Percentiles rank a stretch among this genome's conserved stretches.
Conservation (phyloP, 2,888 invertebrate species). For the Drosophila percnosoma region DNA sequence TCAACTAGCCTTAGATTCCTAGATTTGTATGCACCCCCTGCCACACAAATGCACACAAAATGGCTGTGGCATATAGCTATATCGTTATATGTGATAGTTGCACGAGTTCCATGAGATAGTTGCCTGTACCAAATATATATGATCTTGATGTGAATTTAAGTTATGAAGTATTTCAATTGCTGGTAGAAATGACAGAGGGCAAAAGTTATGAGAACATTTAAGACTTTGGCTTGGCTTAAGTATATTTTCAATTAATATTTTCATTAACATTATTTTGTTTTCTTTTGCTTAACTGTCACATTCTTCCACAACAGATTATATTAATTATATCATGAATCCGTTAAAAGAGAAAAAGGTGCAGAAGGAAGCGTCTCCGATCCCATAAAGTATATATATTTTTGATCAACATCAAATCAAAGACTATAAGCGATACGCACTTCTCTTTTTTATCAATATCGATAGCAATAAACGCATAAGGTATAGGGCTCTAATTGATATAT, state of each 20-base stretch:
- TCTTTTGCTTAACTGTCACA: not conserved
- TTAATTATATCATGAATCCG: not conserved
- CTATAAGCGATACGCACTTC: not conserved
- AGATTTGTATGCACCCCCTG: constrained; percentile 44
- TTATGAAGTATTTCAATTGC: not conserved
- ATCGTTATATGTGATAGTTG: not conserved
- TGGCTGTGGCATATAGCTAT: constrained; percentile 42
- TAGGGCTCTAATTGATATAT: not conserved
- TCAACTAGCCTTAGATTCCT: constrained; percentile 41
- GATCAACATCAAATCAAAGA: not conserved
- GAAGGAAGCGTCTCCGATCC: not conserved
- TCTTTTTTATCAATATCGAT: not conserved
- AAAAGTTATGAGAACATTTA: not conserved
- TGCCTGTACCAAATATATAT: constrained; percentile 9
- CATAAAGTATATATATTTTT: not conserved
- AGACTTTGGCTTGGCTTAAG: not conserved
- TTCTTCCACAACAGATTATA: not conserved
- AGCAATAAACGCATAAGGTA: not conserved
- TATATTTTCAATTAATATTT: not conserved
- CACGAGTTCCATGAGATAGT: constrained; percentile 8
- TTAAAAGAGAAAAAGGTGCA: not conserved
- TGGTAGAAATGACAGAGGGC: not conserved
- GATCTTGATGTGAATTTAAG: not conserved
- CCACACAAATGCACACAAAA: constrained; percentile 46
- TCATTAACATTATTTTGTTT: not conserved